Evolutionary conservation across 2,888 invertebrate genomes (phyloP).

Genomic region (Yponomeuta malinellus): DNA sequence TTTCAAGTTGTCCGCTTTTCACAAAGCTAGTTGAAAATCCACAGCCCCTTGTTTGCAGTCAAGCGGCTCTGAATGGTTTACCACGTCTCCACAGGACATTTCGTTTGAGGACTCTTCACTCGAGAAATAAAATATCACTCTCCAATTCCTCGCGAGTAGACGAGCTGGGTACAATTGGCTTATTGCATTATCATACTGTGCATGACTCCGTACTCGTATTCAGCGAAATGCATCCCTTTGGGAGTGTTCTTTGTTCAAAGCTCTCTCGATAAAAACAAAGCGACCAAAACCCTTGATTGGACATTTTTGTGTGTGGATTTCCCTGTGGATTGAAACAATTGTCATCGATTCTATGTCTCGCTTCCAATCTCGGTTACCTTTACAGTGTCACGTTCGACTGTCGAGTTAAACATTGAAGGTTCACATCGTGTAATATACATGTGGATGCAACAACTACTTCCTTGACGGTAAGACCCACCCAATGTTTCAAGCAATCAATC

Average conservation of each 20-base stretch:
- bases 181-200: conserved; percentile 4
- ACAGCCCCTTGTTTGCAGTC: conserved; percentile 46
- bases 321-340: conserved; percentile 25
- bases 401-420: conserved; percentile 24
- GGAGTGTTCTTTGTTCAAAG: conserved; percentile 1
- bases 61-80: conserved; percentile 44
- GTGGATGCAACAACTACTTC: too few species aligned
- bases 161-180: conserved; percentile 4
- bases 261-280: conserved; percentile 26
- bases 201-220: conserved; percentile 1
- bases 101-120: conserved; percentile 6
- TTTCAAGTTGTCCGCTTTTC: conserved; percentile 34
- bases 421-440: too few species aligned
- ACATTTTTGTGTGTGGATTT: conserved; percentile 17
- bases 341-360: conserved; percentile 20
- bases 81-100: conserved; percentile 28
- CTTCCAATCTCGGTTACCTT: conserved; percentile 24
- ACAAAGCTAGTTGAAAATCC: conserved; percentile 55
- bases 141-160: neutral
- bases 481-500: too few species aligned
- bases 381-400: conserved; percentile 25
- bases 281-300: conserved; percentile 22
- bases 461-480: too few species aligned
- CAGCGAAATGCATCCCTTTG: conserved; percentile 7
- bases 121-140: conserved; percentile 4